Conservation (phyloP, 2,797 vertebrate genomes). For the Enteromius unitaeniatus region DNA sequence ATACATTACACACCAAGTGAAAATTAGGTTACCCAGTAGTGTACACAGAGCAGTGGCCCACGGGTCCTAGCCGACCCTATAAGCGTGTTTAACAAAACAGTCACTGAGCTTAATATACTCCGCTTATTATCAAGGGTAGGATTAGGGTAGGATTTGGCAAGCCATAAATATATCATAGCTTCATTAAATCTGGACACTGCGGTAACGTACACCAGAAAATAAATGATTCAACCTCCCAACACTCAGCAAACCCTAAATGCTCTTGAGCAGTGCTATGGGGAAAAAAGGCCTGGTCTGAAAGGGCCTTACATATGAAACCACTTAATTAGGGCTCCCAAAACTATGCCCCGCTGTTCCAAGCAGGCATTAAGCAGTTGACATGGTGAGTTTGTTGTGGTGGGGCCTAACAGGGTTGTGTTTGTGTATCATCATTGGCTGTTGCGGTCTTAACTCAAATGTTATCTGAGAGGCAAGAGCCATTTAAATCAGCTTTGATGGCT, state of each 20-base stretch:
- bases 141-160: slow-evolving; percentile 77
- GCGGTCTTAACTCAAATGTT: slow-evolving; percentile 67
- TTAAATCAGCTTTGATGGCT: slow-evolving; percentile 71
- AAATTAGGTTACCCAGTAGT: slow-evolving; percentile 79
- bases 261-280: slow-evolving; percentile 61
- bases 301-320: slow-evolving; percentile 76
- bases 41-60: slow-evolving; percentile 67
- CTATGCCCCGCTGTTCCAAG: slow-evolving; percentile 58
- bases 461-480: slow-evolving; percentile 59
- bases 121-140: slow-evolving; percentile 77
- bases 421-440: slow-evolving; percentile 72
- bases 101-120: slow-evolving; percentile 68
- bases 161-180: slow-evolving; percentile 79
- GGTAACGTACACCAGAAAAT: slow-evolving; percentile 58
- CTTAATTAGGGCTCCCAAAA: slow-evolving; percentile 72
- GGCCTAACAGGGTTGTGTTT: slow-evolving; percentile 71
- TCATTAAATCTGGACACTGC: slow-evolving; percentile 72
- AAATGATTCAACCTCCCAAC: slow-evolving; percentile 52
- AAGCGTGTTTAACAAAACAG: slow-evolving; percentile 74
- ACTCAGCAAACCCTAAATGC: slow-evolving; percentile 59
- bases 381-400: slow-evolving; percentile 63
- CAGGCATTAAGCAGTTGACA: slow-evolving; percentile 74
- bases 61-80: slow-evolving; percentile 66
- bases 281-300: slow-evolving; percentile 62
- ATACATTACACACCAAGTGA: slow-evolving; percentile 79